phyloP scores from a whole-genome alignment of 2,888 invertebrate genomes.

The Pseudococcus jackbeardsleyi region DNA sequence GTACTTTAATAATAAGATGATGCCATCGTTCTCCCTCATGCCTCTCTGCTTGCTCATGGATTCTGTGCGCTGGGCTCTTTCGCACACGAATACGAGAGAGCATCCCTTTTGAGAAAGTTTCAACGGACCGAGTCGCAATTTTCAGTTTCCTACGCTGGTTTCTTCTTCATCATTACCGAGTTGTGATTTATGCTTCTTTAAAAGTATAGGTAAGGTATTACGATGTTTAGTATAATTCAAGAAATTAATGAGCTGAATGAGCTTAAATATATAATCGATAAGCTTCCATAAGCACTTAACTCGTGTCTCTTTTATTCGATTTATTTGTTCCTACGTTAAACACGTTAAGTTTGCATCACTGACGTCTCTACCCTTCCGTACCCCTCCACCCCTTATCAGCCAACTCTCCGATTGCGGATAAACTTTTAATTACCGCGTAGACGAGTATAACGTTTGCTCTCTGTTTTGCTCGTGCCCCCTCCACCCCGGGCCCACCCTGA shows the following conservation, averaged over 20 bases:
- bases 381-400: background rate
- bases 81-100: background rate
- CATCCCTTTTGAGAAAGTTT: slow-evolving; percentile 60
- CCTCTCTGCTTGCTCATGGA: background rate
- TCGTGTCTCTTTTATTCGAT: slow-evolving; percentile 53
- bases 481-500: background rate
- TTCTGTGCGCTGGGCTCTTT: slow-evolving; percentile 33
- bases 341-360: slow-evolving; percentile 32
- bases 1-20: slow-evolving; percentile 59
- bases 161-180: slow-evolving; percentile 59
- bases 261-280: slow-evolving; percentile 62
- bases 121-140: slow-evolving; percentile 61
- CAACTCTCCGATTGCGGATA: background rate
- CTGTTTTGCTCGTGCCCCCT: background rate
- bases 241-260: slow-evolving; percentile 65
- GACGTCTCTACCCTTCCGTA: background rate
- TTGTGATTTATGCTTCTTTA: slow-evolving; percentile 63
- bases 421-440: slow-evolving; percentile 3
- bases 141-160: slow-evolving; percentile 58
- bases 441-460: background rate
- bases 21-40: background rate
- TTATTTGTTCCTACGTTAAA: slow-evolving; percentile 46
- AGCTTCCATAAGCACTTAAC: slow-evolving; percentile 56
- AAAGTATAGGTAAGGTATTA: slow-evolving; percentile 63
- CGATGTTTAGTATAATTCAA: slow-evolving; percentile 63